Evolutionary conservation across 2,113 vertebrate species (phyloP), one percentile per base, ranked within the genome.

Genomic region (Parotia lawesii): DNA sequence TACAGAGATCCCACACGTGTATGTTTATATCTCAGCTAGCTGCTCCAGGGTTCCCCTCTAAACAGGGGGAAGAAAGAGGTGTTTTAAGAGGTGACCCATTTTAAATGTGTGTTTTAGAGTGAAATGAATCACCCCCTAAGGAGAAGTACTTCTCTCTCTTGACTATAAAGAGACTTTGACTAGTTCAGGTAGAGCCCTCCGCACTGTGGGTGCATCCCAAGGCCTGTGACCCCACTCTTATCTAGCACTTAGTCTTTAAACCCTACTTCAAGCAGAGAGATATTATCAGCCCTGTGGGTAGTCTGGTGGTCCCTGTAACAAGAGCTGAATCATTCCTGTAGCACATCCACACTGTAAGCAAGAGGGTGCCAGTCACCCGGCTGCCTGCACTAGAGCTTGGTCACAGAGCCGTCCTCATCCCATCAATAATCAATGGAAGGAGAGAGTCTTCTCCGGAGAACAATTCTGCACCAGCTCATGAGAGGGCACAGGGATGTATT

Each of bases 101-200:
- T 96, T 95, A 95, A 96, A 96, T 95, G 66, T 87, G 90, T 76
- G 25, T 38, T 95, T 94, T 76, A 90, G 42, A 87, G 60, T 66
- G 40, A 94, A 94, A 91, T 66, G 12, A 76, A 91, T 95, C 62
- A 38, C 54, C 45, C 78, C 58, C 74, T 73, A 85, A 96, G 87
- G 71, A 79, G 45, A 69, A 91, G 5, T 11, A 54, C 42, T 89
- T 82, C 23, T 65, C 42, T 85, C 66, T 67, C 54, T 85, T 45
- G 69, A 61, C 54, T 96, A 38, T 70, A 91, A 94, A 95, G 66
- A 78, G 62, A 57, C 23, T 89, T 73, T 45, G 78, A 61, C 53
- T 91, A 65, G 40, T 31, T 87, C 58, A 79, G 57, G 57, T 29
- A 42, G 25, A 89, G 37, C 7, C 57, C 15, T 87, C 48, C 7